A percentile compares a stretch with the other conserved stretches of the same genome.
phyloP scores from a whole-genome alignment of 2,113 vertebrate genomes.

The Cynocephalus volans region DNA sequence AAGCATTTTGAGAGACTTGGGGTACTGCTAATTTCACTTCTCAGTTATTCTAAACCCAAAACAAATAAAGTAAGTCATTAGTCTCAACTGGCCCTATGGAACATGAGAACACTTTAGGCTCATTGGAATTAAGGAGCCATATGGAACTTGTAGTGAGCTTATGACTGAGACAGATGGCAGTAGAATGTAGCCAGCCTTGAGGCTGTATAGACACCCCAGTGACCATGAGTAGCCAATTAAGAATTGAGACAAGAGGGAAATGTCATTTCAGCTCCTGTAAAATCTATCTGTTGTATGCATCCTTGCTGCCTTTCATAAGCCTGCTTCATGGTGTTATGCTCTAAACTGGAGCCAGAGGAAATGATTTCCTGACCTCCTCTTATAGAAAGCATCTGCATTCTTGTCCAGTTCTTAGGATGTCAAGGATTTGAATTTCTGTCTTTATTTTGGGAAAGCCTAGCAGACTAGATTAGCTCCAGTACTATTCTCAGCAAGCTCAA shows the following conservation, averaged over 20 bases:
- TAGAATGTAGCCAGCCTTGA: constrained; percentile 69
- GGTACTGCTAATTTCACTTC: constrained; percentile 45
- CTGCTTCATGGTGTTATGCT: neutral
- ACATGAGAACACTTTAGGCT: constrained; percentile 65
- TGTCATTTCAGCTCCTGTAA: constrained; percentile 69
- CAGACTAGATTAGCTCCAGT: neutral
- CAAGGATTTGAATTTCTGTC: neutral
- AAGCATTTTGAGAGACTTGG: constrained; percentile 47
- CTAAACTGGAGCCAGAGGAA: constrained; percentile 2
- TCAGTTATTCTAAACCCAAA: constrained; percentile 56
- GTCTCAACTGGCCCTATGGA: constrained; percentile 41
- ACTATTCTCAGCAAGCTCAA: neutral
- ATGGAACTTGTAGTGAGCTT: constrained; percentile 76
- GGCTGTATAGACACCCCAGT: constrained; percentile 66
- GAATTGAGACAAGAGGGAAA: constrained; percentile 72
- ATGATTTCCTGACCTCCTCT: constrained; percentile 29
- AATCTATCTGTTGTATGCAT: constrained; percentile 38
- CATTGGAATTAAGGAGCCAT: constrained; percentile 69
- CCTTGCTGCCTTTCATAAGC: constrained; percentile 26
- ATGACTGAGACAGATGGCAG: constrained; percentile 77
- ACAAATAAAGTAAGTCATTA: constrained; percentile 60
- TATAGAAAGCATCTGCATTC: neutral
- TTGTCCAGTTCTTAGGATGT: neutral
- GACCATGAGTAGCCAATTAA: constrained; percentile 76
- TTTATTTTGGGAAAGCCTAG: neutral